Evolutionary conservation across 2,113 vertebrate genomes (phyloP), one percentile per base, ranked within the genome.

Genomic region (Mystacornis crossleyi): DNA sequence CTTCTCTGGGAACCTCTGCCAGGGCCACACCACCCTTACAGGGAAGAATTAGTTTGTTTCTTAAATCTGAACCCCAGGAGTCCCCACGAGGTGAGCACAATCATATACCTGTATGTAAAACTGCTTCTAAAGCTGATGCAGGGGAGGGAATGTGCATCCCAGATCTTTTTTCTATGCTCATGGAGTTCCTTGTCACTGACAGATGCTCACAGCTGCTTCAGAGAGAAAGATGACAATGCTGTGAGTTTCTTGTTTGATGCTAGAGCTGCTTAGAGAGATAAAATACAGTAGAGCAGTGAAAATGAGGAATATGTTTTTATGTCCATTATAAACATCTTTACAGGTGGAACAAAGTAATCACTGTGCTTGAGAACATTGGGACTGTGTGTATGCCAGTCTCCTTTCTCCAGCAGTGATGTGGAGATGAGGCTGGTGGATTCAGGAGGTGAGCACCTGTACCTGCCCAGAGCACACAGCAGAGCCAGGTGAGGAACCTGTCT

Each of bases 81-180:
- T 53, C 36, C 21, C 43, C 12, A 6, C 0, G 0, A 73, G 36
- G 42, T 54, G 33, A 62, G 13, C 25, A 61, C 21, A 29, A 2
- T 9, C 45, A n/a, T 3, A 3, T 19, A 24, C 3, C 18, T 61
- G 6, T 25, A 3, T 19, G 42, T 18, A 71, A 61, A 57, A 18
- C 42, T 18, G 9, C 47, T 60, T 58, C 62, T 42, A n/a, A 45
- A 43, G 20, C 29, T 18, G 5, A 40, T 16, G 51, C 12, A 15
- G 17, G 6, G 9, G 16, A 33, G n/a, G 40, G 19, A 25, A 33
- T 6, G 40, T 10, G 10, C 47, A 40, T 36, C 51, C 38, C 66
- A 55, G 20, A 16, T 36, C 4, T 55, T 64, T 48, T 33, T n/a
- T 42, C 45, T 61, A 13, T 14, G 12, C 47, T 86, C 13, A 3